phyloP scores from a whole-genome alignment of 1,140 invertebrate species.

The Triops longicaudatus region DNA sequence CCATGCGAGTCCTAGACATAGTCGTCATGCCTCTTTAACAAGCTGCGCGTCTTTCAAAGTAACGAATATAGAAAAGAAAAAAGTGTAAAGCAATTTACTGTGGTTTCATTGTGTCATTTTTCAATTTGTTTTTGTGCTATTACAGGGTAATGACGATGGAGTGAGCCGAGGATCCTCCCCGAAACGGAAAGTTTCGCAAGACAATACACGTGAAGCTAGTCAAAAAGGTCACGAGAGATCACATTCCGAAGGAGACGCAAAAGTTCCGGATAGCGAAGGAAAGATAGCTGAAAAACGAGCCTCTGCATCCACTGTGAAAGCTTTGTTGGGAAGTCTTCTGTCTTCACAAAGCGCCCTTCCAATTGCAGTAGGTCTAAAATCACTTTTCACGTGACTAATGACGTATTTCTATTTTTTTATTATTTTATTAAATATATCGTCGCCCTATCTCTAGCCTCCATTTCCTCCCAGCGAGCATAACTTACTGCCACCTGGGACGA shows the following conservation, averaged over 20 bases:
- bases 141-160: not conserved
- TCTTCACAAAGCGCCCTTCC: conserved; percentile 43
- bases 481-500: conserved; percentile 44
- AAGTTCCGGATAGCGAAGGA: conserved; percentile 10
- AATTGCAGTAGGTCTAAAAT: conserved; percentile 42
- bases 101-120: not conserved
- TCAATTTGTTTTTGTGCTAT: not conserved
- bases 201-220: conserved; percentile 22
- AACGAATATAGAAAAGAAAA: too few species aligned
- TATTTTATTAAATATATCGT: not conserved
- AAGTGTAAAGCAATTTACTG: not conserved
- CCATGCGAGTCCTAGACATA: not conserved
- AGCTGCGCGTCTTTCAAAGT: not conserved
- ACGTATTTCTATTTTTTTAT: conserved; percentile 20
- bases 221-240: conserved; percentile 36
- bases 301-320: conserved; percentile 50
- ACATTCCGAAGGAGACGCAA: conserved; percentile 34
- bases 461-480: conserved; percentile 58
- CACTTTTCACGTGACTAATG: not conserved
- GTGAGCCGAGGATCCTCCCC: not conserved
- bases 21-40: not conserved
- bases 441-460: conserved; percentile 42
- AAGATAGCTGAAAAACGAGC: conserved; percentile 32
- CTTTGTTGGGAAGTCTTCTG: conserved; percentile 57
- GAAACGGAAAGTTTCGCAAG: not conserved